Percentiles rank a stretch among this genome's conserved stretches.
Conservation (phyloP, 2,797 vertebrate species). For the Erethizon dorsatum region DNA sequence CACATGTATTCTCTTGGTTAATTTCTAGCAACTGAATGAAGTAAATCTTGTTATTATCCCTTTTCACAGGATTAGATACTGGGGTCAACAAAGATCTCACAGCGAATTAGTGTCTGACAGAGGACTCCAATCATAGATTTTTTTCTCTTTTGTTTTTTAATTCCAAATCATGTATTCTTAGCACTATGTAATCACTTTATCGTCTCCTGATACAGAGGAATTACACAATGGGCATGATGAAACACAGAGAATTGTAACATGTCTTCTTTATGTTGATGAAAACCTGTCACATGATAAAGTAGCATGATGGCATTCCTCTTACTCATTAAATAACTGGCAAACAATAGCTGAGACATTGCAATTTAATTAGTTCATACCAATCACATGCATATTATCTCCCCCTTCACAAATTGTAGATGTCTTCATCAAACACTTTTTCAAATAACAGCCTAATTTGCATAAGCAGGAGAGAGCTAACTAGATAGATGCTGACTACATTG, state of each 20-base stretch:
- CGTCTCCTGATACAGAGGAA: background rate
- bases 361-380: conserved; percentile 73
- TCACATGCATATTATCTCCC: conserved; percentile 42
- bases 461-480: conserved; percentile 40
- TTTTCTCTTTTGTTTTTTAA: background rate
- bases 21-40: background rate
- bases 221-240: background rate
- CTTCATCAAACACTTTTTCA: conserved; percentile 66
- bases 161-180: conserved; percentile 49
- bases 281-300: conserved; percentile 14
- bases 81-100: background rate
- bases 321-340: conserved; percentile 57
- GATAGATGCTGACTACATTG: background rate
- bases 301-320: conserved; percentile 34
- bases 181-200: conserved; percentile 17
- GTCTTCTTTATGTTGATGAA: conserved; percentile 33
- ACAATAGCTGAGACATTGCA: conserved; percentile 54
- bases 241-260: background rate
- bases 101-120: background rate
- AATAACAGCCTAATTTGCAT: conserved; percentile 52
- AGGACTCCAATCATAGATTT: background rate
- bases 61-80: background rate
- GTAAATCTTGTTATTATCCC: background rate
- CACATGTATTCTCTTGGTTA: background rate
- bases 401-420: conserved; percentile 42